A percentile compares a stretch with the other conserved stretches of the same genome.
These are phyloP conservation scores for Latrodectus hesperus DNA, from an alignment of 2,888 invertebrate species.

Conservation along the genomic window DNA sequence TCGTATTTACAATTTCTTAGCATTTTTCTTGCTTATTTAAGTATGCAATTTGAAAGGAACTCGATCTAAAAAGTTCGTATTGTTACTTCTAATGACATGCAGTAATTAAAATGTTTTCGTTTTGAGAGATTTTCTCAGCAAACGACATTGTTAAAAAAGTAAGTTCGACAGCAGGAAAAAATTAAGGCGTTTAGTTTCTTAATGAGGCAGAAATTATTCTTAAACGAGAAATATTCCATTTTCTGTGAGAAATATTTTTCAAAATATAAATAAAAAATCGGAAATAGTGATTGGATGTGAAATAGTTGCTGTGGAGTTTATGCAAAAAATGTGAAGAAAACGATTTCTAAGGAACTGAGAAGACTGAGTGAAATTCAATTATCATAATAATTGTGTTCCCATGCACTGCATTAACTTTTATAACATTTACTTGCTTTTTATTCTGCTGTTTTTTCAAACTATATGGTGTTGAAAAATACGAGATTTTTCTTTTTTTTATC, in stretches of 20 bases:
- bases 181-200: slow-evolving; percentile 36
- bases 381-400: not conserved
- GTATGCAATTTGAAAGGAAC: slow-evolving; percentile 27
- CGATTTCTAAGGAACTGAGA: not conserved
- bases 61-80: slow-evolving; percentile 40
- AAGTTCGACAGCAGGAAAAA: not conserved
- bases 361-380: not conserved
- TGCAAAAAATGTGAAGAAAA: slow-evolving; percentile 10
- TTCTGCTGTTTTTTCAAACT: no score
- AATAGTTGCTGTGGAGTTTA: slow-evolving; percentile 6
- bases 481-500: no score
- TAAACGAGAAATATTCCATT: slow-evolving; percentile 7
- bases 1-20: not conserved
- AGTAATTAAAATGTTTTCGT: slow-evolving; percentile 66
- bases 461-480: no score
- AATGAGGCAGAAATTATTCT: slow-evolving; percentile 61
- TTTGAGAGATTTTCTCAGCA: slow-evolving; percentile 15
- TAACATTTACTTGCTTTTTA: no score
- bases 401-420: no score
- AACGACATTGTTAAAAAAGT: not conserved
- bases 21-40: slow-evolving; percentile 10
- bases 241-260: not conserved
- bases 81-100: slow-evolving; percentile 58
- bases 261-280: not conserved
- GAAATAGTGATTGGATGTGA: slow-evolving; percentile 30